Base-by-base conservation (phyloP, 2,113 vertebrate genomes). In the Monopterus albus region DNA sequence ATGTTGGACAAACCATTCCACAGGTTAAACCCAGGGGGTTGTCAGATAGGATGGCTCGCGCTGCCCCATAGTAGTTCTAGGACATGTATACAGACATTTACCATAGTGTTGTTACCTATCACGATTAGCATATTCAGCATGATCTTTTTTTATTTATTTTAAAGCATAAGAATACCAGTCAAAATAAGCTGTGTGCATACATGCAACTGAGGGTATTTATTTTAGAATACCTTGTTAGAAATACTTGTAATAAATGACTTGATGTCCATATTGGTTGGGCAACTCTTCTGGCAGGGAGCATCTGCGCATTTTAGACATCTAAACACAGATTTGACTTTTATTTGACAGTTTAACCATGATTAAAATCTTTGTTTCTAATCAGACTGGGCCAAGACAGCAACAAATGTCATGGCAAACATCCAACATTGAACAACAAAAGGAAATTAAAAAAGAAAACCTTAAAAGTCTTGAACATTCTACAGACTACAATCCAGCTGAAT, bases 1-100 rank as follows among this genome's bases (percentile, higher is more conserved):
- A 97, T 12, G 95, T 96, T 62, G 96, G 95, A 80, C 95, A 97
- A n/a, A 97, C 95, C 96, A 97, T 97, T 64, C 96, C 95, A 0
- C 96, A 97, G 1, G 95, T 96, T 80, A 98, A 71, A 52, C 97
- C 97, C 71, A 98, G 95, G 0, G 97, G 97, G 80, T 97, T 98
- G 90, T 98, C 96, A 43, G 96, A 96, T 52, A 98, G 87, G 59
- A 97, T 96, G 78, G 92, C 90, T 79, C 92, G 94, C 2, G 96
- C 95, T 83, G 96, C 94, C 72, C 96, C 95, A 36, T 97, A 97
- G 82, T 97, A 97, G 87, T 98, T 97, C 90, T 91, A 52, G 61
- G 28, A 61, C 9, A 60, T 2, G 42, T 25, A 73, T 3, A 70
- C 13, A 68, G 42, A 66, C 28, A 75, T 33, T 70, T 2, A 18